phyloP scores from a whole-genome alignment of 2,113 vertebrate species.

The Centrocercus urophasianus region DNA sequence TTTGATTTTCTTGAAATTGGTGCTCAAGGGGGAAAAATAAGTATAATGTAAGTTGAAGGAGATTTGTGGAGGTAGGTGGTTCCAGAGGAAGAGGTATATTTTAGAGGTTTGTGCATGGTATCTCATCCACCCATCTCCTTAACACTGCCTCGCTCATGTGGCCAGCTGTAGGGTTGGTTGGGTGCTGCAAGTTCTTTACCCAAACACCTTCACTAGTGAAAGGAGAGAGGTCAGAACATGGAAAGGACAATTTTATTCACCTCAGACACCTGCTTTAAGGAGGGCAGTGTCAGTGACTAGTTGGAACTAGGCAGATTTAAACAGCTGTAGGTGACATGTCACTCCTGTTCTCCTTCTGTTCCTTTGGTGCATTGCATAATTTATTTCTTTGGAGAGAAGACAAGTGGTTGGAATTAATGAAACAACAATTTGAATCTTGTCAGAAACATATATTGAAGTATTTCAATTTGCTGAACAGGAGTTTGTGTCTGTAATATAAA shows the following conservation, averaged over 20 bases:
- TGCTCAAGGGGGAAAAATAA: neutral
- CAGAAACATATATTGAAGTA: neutral
- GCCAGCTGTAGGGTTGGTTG: neutral
- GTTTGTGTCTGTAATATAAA: neutral
- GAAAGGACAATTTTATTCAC: neutral
- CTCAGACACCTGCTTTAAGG: neutral
- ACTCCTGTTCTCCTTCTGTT: neutral
- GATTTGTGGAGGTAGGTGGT: neutral
- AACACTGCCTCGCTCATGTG: rapidly evolving
- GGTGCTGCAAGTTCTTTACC: neutral
- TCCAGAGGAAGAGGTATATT: neutral
- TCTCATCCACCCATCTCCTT: neutral
- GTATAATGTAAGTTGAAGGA: neutral
- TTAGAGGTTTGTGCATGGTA: neutral
- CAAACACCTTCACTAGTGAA: neutral
- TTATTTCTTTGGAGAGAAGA: neutral
- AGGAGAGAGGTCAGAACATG: neutral
- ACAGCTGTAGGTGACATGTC: neutral
- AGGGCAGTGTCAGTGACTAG: neutral
- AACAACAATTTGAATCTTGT: neutral
- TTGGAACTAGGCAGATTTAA: neutral
- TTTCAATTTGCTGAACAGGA: neutral
- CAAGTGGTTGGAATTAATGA: neutral
- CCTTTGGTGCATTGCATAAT: neutral
- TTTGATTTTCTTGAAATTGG: neutral